These are phyloP conservation scores for Chaetogeoica ovagalla DNA, from an alignment of 2,888 invertebrate genomes.

Conservation along the genomic window DNA sequence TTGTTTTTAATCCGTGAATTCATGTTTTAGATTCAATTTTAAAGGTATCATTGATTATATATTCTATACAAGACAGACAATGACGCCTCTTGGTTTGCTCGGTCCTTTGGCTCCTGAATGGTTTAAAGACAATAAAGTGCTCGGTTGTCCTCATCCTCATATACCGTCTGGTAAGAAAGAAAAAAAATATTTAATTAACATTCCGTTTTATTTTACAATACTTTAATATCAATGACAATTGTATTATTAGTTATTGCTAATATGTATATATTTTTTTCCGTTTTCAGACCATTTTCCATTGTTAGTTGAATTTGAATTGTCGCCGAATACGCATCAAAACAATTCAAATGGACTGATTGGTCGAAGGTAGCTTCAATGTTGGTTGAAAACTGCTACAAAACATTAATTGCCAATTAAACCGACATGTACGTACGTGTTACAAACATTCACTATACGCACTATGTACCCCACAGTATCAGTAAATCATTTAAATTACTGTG, in stretches of 20 bases:
- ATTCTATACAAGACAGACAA: slow-evolving; percentile 93
- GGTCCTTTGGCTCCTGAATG: slow-evolving; percentile 93
- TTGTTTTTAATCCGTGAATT: background rate
- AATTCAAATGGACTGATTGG: slow-evolving; percentile 76
- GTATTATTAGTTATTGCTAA: background rate
- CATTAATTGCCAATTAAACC: slow-evolving; percentile 15
- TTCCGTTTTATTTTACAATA: background rate
- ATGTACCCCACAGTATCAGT: slow-evolving; percentile 14
- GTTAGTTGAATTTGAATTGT: slow-evolving; percentile 87
- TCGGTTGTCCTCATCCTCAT: slow-evolving; percentile 97
- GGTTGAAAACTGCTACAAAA: background rate
- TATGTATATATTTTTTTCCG: background rate
- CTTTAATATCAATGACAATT: too few species aligned
- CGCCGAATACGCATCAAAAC: slow-evolving; percentile 67
- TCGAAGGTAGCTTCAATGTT: slow-evolving; percentile 73
- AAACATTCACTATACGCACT: slow-evolving; percentile 19
- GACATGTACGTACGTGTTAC: slow-evolving; percentile 2
- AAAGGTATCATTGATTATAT: slow-evolving; percentile 99
- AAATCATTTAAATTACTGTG: slow-evolving; percentile 30
- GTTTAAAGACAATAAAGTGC: slow-evolving; percentile 93
- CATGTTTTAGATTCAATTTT: slow-evolving; percentile 83
- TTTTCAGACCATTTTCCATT: slow-evolving; percentile 85
- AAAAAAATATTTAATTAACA: too few species aligned
- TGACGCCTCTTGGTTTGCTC: slow-evolving; percentile 91
- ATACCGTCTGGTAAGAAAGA: slow-evolving; percentile 81